Conservation (phyloP, 2,888 invertebrate genomes). For the Lochmaea crataegi region DNA sequence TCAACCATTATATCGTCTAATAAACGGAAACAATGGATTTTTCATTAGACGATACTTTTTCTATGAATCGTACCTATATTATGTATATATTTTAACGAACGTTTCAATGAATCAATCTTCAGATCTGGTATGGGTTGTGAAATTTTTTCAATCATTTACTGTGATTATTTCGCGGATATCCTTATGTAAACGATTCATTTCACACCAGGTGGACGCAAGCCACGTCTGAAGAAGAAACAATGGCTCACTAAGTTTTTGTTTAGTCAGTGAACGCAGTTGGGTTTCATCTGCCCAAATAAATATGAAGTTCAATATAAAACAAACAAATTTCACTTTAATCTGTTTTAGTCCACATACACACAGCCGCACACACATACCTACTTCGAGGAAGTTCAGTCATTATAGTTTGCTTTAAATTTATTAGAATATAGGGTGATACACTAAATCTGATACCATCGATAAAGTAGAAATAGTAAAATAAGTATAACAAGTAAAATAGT, state of each 20-base stretch:
- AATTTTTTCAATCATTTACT: constrained; percentile 29
- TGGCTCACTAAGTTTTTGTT: constrained; percentile 60
- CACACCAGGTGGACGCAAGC: constrained; percentile 62
- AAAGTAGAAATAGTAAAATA: too few relatives aligned
- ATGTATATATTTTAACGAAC: too few relatives aligned
- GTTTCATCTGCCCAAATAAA: constrained; percentile 58
- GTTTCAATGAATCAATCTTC: too few relatives aligned
- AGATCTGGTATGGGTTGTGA: too few relatives aligned
- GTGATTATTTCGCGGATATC: constrained; percentile 46
- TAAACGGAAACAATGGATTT: too few relatives aligned
- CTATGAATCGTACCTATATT: too few relatives aligned
- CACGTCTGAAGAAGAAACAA: constrained; percentile 61
- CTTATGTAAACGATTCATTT: constrained; percentile 50
- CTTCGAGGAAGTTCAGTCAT: background rate
- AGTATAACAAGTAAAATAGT: too few relatives aligned
- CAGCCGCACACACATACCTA: background rate
- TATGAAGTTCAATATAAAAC: constrained; percentile 55
- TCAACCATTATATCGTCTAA: too few relatives aligned
- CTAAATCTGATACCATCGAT: too few relatives aligned
- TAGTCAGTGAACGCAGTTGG: constrained; percentile 63
- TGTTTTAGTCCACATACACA: constrained; percentile 24
- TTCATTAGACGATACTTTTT: too few relatives aligned
- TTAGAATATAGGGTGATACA: too few relatives aligned
- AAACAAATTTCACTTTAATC: constrained; percentile 51
- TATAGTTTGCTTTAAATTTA: too few relatives aligned